Conservation (phyloP, 2,888 invertebrate genomes). For the Aspidapion aeneum region DNA sequence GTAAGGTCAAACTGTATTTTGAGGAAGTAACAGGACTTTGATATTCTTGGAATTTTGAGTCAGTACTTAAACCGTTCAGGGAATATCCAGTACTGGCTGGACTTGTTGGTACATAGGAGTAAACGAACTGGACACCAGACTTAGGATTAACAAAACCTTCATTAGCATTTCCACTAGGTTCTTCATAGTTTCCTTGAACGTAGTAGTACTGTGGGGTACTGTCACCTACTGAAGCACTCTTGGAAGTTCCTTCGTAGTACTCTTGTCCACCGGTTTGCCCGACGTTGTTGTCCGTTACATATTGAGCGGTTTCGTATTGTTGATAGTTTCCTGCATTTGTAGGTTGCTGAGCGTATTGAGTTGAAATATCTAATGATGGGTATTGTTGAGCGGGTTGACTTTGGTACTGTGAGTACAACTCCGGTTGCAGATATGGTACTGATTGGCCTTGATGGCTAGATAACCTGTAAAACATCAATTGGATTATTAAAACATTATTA, state of each 20-base stretch:
- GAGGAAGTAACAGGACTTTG: constrained; percentile 1
- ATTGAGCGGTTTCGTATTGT: constrained; percentile 38
- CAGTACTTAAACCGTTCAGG: constrained; percentile 21
- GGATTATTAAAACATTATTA: constrained; percentile 37
- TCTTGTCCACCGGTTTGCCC: constrained; percentile 23
- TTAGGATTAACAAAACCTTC: constrained; percentile 43
- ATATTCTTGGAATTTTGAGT: constrained; percentile 28
- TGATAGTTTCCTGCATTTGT: constrained; percentile 30
- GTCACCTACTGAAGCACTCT: no score
- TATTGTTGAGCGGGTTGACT: constrained; percentile 35
- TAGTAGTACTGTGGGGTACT: constrained; percentile 36
- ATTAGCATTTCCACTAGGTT: constrained; percentile 25
- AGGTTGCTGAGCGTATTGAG: constrained; percentile 26
- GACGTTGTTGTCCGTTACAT: constrained; percentile 39
- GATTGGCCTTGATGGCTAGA: constrained; percentile 5
- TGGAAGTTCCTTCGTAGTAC: constrained; percentile 21
- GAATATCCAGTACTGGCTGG: constrained; percentile 15
- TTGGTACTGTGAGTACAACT: constrained; percentile 9
- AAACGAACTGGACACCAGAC: constrained; percentile 40
- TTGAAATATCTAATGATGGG: constrained; percentile 16
- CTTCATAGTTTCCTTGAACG: no score
- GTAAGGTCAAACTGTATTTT: constrained; percentile 7
- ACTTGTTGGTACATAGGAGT: constrained; percentile 38
- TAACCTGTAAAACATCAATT: constrained; percentile 15
- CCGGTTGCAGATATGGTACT: constrained; percentile 6